Percentiles rank a stretch among this genome's conserved stretches.
Conservation (phyloP, 2,888 invertebrate species). For the Helobdella robusta region DNA sequence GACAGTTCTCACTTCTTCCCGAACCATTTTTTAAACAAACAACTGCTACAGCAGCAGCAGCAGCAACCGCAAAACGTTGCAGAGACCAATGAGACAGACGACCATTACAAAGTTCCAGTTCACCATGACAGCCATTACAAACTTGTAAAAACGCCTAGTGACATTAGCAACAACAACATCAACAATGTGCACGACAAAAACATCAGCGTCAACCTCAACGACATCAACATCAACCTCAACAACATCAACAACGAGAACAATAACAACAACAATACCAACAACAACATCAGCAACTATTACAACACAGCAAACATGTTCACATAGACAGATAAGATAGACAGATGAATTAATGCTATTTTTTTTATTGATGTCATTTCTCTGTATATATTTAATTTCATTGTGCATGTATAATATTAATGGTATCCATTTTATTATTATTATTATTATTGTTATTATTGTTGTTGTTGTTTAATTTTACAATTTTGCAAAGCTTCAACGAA, state of each 20-base stretch:
- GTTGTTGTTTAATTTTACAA: too few species aligned
- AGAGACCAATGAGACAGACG: too few species aligned
- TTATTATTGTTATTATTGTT: neutral
- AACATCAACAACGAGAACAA: too few species aligned
- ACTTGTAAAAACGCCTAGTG: neutral
- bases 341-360: too few species aligned
- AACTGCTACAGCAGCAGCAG: neutral
- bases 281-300: too few species aligned
- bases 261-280: too few species aligned
- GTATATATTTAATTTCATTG: neutral
- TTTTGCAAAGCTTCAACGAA: too few species aligned
- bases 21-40: slow-evolving; percentile 7
- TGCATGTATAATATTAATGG: neutral
- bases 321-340: too few species aligned
- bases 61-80: slow-evolving; percentile 1
- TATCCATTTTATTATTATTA: neutral
- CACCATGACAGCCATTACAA: neutral
- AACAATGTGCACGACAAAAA: neutral
- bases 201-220: neutral
- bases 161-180: too few species aligned
- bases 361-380: neutral
- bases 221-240: too few species aligned
- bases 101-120: neutral
- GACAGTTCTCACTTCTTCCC: neutral
- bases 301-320: too few species aligned